Base-by-base conservation (phyloP, 2,888 invertebrate species). In the Ryuthela nishihirai region DNA sequence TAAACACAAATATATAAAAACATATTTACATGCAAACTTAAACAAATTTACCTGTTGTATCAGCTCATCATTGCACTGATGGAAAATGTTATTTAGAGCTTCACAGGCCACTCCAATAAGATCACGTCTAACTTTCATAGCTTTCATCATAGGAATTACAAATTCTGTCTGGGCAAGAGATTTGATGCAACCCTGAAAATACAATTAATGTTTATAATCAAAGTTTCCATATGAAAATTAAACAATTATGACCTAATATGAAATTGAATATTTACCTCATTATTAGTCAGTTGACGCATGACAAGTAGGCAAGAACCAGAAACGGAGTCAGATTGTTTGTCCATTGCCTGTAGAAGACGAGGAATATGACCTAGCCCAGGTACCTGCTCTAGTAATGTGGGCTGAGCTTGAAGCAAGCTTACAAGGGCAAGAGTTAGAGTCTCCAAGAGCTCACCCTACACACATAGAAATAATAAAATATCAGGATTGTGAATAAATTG, bases 151-250 rank as follows among this genome's bases (percentile, higher is more conserved):
- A 0, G 93, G 88, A 52, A 84, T 81, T 75, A 98, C 87, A 73
- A 93, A 90, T 62, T 94, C 92, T 3, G 88, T 85, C 75, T 89
- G 87, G 12, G 88, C 83, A 65, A 94, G 80, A 40, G 89, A 85
- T 59, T 83, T 82, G 50, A 92, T 85, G 72, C 93, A 93, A 63
- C 86, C 82, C 88, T 91, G 64, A 36, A 64, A 65, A 12, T 4
- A 32, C 9, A n/a, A 41, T 36, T 6, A 48, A 17, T 21, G 2
- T n/a, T 20, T 12, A 23, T 40, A 34, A 12, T 40, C 20, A 24
- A n/a, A 17, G 46, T 26, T 40, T 15, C 36, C 12, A 29, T 20
- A 21, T 29, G 24, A 6, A 26, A 12, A 58, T 20, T 34, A 53
- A 53, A 18, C 38, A 60, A 35, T 64, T 60, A 21, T 64, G 72